Percentiles rank a stretch among this genome's conserved stretches.
Conservation (phyloP, 2,113 vertebrate genomes). For the Mellivora capensis region DNA sequence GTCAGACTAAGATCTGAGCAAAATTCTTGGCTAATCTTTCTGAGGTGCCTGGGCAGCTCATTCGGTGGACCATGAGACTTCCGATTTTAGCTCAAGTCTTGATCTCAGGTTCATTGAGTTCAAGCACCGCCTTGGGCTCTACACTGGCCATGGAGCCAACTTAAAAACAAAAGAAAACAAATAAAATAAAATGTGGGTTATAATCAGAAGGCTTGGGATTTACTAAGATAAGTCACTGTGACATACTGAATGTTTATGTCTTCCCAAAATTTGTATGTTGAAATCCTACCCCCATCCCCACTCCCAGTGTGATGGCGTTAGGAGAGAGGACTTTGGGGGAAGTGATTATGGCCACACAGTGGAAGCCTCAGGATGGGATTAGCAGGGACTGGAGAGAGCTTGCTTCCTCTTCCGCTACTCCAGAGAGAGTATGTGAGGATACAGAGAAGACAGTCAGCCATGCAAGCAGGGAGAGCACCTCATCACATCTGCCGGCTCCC, state of each 20-base stretch:
- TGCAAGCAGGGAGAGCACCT: neutral
- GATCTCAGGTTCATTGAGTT: neutral
- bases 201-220: neutral
- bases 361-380: neutral
- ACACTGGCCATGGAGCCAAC: neutral
- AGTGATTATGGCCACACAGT: too few relatives aligned
- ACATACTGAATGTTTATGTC: neutral
- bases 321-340: neutral
- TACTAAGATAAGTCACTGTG: neutral
- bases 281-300: neutral
- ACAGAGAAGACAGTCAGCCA: neutral
- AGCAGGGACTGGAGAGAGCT: neutral
- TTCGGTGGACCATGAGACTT: neutral
- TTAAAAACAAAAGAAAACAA: neutral
- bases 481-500: rapidly evolving
- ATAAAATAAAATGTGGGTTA: neutral
- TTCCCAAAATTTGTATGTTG: neutral
- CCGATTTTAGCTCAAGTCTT: neutral
- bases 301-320: neutral
- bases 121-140: neutral
- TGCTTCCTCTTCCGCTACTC: neutral
- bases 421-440: neutral
- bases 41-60: neutral
- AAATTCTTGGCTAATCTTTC: slow-evolving; percentile 40
- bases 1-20: neutral